Evolutionary conservation across 2,113 vertebrate genomes (phyloP).

Genomic region (Plestiodon gilberti): DNA sequence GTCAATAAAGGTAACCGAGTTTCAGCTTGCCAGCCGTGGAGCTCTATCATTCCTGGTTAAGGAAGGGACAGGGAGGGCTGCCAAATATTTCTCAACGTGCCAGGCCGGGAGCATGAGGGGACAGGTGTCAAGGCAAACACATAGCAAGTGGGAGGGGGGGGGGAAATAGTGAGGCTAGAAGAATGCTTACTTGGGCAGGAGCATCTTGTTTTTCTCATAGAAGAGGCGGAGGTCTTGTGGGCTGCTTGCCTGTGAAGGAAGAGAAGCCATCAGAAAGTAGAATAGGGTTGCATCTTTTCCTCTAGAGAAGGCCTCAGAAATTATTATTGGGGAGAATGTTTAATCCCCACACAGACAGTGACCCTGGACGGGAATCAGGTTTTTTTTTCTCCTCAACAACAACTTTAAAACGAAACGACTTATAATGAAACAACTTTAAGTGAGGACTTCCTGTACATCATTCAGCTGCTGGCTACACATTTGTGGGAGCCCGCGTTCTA

Average conservation of each 20-base stretch:
- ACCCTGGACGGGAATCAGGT: too few species aligned
- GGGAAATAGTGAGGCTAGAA: constrained; percentile 1
- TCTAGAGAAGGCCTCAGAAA: too few species aligned
- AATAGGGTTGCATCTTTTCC: too few species aligned
- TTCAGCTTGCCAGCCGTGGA: neutral
- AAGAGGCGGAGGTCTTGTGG: constrained; percentile 94
- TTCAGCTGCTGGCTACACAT: neutral
- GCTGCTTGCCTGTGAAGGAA: constrained; percentile 85
- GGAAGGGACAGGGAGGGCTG: constrained; percentile 27
- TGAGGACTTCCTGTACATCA: too few species aligned
- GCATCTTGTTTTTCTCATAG: constrained; percentile 93
- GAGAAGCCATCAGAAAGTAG: too few species aligned
- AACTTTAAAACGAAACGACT: too few species aligned
- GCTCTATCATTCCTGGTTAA: constrained; percentile 7
- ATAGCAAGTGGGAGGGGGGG: constrained; percentile 22
- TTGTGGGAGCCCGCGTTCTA: neutral
- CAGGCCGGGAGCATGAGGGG: constrained; percentile 19
- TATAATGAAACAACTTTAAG: too few species aligned
- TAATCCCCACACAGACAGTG: too few species aligned
- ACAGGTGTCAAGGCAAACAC: constrained; percentile 47
- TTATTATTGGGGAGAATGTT: too few species aligned
- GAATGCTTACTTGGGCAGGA: constrained; percentile 88
- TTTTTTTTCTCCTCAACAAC: too few species aligned
- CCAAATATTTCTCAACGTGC: constrained; percentile 47
- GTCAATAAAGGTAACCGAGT: neutral